These are phyloP conservation scores for Pseudochirops corinnae DNA, from an alignment of 2,797 vertebrate species.

Conservation along the genomic window DNA sequence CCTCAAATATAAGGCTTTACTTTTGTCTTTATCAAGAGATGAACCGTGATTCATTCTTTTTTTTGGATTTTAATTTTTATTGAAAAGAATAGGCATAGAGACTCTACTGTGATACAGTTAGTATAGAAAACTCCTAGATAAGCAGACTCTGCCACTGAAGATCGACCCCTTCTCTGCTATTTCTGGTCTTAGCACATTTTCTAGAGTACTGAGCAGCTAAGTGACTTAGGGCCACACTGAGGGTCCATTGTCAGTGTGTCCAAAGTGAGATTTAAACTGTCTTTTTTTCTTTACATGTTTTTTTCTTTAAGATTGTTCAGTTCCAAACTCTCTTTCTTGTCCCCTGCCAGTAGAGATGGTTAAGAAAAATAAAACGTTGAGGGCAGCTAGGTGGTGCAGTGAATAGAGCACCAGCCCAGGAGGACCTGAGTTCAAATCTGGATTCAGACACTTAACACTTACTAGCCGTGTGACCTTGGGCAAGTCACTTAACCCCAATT, in stretches of 20 bases:
- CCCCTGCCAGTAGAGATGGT: background rate
- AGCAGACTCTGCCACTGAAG: background rate
- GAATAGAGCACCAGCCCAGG: too few relatives aligned
- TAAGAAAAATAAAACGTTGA: background rate
- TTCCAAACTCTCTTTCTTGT: background rate
- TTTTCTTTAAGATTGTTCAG: background rate
- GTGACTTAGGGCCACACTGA: background rate
- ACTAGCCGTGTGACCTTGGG: too few relatives aligned
- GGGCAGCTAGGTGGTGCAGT: too few relatives aligned
- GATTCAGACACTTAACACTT: too few relatives aligned
- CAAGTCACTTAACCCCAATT: too few relatives aligned
- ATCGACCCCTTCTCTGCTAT: background rate
- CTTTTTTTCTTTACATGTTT: background rate
- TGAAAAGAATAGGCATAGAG: background rate
- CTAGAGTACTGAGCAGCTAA: background rate
- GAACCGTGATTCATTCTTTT: background rate
- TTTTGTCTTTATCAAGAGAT: background rate
- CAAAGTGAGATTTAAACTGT: background rate
- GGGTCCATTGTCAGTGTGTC: background rate
- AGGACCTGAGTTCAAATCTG: too few relatives aligned
- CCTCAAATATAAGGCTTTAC: background rate
- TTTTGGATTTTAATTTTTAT: background rate
- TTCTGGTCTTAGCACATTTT: background rate
- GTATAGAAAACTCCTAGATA: background rate
- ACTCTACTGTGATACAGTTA: background rate